Evolutionary conservation across 2,797 vertebrate species (phyloP), one percentile per base, ranked within the genome.

Genomic region (Hippoglossus hippoglossus): DNA sequence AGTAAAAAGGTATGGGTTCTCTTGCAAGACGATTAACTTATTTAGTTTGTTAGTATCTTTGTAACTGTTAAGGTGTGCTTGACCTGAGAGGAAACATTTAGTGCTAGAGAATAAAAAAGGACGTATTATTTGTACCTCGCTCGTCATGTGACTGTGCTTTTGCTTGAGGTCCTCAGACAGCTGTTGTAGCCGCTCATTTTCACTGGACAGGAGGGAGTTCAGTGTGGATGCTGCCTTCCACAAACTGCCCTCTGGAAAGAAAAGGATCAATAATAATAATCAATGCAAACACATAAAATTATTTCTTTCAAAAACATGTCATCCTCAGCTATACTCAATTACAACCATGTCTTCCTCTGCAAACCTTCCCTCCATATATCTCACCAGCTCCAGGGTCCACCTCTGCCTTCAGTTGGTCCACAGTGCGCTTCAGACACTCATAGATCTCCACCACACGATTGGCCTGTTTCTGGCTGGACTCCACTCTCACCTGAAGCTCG

Each of bases 91-190:
- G 58, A 8, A 34, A 24, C 9, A 9, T 36, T 36, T 34, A 21
- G 10, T 2, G 2, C 4, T 19, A 21, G 19, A 22, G 41, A 69
- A 16, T 15, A 51, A 6, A 47, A 47, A 47, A 6, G 6, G 9
- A 44, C 6, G 12, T 13, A 12, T 8, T 55, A 54, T 53, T 50
- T 25, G 34, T 83, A 98, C 97, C 96, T 99, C 97, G 56, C 95
- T 97, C 71, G 96, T 97, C 98, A 99, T 98, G 80, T 96, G 94
- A 79, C 90, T 92, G 77, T 99, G 94, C 80, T 97, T 98, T 80
- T 97, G 97, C 85, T 97, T 96, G 28, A 99, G 96, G 73, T 96
- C 91, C 80, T 96, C 96, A 0, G 96, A 96, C 84, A 99, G 75
- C 78, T 97, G 96, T 60, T 96, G 96, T 1, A 99, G 92, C 4